Evolutionary conservation across 2,888 invertebrate genomes (phyloP), one percentile per base, ranked within the genome.

Genomic region (Drosophila anomalata): DNA sequence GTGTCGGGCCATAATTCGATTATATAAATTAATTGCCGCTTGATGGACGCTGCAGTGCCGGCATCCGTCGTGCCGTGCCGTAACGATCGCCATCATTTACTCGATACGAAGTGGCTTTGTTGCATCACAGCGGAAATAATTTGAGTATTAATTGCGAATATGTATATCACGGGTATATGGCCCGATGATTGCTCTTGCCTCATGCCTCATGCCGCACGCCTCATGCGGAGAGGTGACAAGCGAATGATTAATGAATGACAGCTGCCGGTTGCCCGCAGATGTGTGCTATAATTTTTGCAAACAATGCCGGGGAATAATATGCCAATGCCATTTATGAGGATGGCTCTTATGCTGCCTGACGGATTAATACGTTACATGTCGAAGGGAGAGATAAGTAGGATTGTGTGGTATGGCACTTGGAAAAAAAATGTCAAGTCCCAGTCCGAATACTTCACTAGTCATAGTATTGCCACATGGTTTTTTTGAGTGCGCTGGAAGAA

Each of bases 241-340:
- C 66, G 51, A 70, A 73, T 76, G 73, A 80, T 84, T 84, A 87
- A 81, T 86, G 71, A 77, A 47, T 63, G 46, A 44, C 62, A 65
- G 56, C 48, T 58, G 61, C 33, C 58, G 57, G 63, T 29, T 70
- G 51, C 68, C 65, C 77, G 60, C 50, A 79, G 68, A 81, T 53
- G 72, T 75, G 59, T 76, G 85, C 85, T 66, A 81, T 9, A 62
- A 66, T 70, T 52, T 58, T 46, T 31, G 36, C 69, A 46, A 67
- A 68, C 56, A 50, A 56, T 44, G n/a, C 29, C 12, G 17, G 41
- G 17, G 46, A 58, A 57, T 26, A 47, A 57, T 68, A 67, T 69
- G 47, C 55, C 51, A 55, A 24, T 67, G 66, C 67, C 51, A 53
- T 20, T 53, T 52, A 33, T 48, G 62, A 5, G 31, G 65, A 26